Evolutionary conservation across 2,113 vertebrate genomes (phyloP).

Genomic region (Hippocampus abdominalis): DNA sequence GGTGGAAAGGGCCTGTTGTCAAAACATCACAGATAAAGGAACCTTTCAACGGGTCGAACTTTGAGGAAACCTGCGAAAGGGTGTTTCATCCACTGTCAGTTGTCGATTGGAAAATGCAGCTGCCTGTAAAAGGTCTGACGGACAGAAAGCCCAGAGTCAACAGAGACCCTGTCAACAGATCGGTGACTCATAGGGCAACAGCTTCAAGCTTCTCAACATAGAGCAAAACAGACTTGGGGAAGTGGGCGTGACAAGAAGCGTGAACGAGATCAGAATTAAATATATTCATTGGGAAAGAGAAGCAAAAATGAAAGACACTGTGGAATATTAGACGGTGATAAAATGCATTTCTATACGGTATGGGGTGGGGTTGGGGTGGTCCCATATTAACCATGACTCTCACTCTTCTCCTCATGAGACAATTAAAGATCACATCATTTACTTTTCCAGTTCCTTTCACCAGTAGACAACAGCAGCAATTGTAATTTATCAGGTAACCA

Average conservation of each 20-base stretch:
- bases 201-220: neutral
- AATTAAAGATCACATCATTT: neutral
- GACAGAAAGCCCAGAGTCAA: neutral
- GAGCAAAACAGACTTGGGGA: neutral
- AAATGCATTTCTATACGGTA: neutral
- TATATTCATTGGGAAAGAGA: neutral
- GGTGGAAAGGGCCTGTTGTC: neutral
- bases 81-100: neutral
- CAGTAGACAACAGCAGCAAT: neutral
- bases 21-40: neutral
- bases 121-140: conserved; percentile 6
- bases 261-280: neutral
- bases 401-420: neutral
- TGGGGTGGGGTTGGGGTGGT: neutral
- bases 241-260: neutral
- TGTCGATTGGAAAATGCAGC: conserved; percentile 1
- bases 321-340: neutral
- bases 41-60: neutral
- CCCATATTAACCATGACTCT: neutral
- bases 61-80: neutral
- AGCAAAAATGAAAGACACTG: neutral
- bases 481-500: neutral
- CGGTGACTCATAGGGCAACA: conserved; percentile 10
- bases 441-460: neutral
- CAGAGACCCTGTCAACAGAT: conserved; percentile 2